phyloP scores from a whole-genome alignment of 1,140 invertebrate species.

The Microplitis demolitor region DNA sequence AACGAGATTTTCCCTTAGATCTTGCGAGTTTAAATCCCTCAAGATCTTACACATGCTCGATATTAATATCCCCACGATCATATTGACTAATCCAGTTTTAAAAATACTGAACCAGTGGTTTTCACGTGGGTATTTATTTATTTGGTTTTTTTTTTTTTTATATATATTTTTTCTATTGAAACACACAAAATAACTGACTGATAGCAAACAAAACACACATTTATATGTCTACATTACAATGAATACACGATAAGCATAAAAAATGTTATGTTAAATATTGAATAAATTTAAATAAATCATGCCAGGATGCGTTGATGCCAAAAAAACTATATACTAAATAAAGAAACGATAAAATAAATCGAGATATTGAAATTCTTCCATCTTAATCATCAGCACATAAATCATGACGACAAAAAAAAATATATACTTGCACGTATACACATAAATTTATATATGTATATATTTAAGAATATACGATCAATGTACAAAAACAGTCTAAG shows the following conservation, averaged over 20 bases:
- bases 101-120: conserved; percentile 34
- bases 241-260: not conserved
- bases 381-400: too few relatives aligned
- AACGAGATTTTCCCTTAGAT: conserved; percentile 48
- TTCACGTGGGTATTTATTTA: conserved; percentile 18
- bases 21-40: conserved; percentile 28
- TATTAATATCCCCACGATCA: conserved; percentile 39
- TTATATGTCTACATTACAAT: too few relatives aligned
- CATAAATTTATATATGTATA: too few relatives aligned
- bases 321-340: not conserved
- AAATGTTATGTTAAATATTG: not conserved
- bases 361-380: too few relatives aligned
- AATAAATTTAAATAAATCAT: not conserved
- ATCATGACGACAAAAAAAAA: too few relatives aligned
- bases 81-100: conserved; percentile 31
- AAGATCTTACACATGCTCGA: conserved; percentile 49
- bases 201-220: not conserved
- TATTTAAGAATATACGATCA: too few relatives aligned
- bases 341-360: not conserved
- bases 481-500: too few relatives aligned
- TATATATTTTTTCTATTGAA: conserved; percentile 2
- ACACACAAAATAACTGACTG: not conserved
- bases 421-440: too few relatives aligned
- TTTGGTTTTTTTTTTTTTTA: conserved; percentile 1
- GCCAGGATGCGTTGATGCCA: not conserved